Percentiles rank a stretch among this genome's conserved stretches.
phyloP scores from a whole-genome alignment of 64 coral and sea anemone species.

The Cladopsammia gracilis region DNA sequence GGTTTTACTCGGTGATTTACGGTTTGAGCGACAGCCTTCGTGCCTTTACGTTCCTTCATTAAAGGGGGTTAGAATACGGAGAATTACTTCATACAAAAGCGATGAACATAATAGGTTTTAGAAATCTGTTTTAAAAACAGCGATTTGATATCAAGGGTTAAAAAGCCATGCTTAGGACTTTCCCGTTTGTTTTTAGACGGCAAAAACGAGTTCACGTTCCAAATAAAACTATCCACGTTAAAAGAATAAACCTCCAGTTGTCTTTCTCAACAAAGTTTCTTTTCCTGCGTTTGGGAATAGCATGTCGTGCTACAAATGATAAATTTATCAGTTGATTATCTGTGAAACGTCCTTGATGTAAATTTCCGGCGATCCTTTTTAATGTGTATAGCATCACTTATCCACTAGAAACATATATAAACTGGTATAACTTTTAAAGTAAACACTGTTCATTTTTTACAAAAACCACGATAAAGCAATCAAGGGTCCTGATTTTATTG shows the following conservation, averaged over 20 bases:
- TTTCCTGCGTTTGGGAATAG: not conserved
- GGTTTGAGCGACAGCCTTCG: not conserved
- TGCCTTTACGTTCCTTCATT: not conserved
- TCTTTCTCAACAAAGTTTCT: not conserved
- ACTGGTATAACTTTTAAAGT: not conserved
- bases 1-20: too few relatives aligned
- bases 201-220: too few relatives aligned
- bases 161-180: not conserved
- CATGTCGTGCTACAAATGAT: not conserved
- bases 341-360: not conserved
- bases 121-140: not conserved
- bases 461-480: not conserved
- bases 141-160: not conserved
- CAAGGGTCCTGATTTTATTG: not conserved
- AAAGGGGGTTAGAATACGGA: not conserved
- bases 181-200: not conserved
- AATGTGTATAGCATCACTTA: not conserved
- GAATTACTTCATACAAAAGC: not conserved
- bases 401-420: not conserved
- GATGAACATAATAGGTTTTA: not conserved
- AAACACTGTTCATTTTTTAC: not conserved
- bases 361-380: not conserved
- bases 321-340: not conserved
- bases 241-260: not conserved
- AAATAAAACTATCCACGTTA: too few relatives aligned